Percentiles rank a stretch among this genome's conserved stretches.
phyloP scores from a whole-genome alignment of 1,140 invertebrate species.

The Drosophila malerkotliana region DNA sequence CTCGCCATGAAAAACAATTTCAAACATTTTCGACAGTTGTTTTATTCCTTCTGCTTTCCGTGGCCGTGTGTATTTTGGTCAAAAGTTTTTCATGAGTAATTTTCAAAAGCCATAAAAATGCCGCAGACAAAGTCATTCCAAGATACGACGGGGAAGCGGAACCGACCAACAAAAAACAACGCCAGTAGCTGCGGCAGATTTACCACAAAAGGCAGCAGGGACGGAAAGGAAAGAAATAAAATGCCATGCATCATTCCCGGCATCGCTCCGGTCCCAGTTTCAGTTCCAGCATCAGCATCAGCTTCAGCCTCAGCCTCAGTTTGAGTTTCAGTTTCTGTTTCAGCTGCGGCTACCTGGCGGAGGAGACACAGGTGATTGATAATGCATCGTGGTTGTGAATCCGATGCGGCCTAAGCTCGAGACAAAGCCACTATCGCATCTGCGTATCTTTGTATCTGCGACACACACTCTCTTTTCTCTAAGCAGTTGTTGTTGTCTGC shows the following conservation, averaged over 20 bases:
- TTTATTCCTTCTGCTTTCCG: constrained; percentile 24
- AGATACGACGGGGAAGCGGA: constrained; percentile 33
- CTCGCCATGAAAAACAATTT: constrained; percentile 55
- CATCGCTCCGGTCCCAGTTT: constrained; percentile 13
- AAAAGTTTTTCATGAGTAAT: constrained; percentile 72
- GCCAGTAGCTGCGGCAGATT: constrained; percentile 19
- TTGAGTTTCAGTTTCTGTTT: constrained; percentile 14
- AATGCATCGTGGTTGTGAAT: constrained; percentile 43
- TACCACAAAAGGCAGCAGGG: constrained; percentile 14
- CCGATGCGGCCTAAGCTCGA: constrained; percentile 28
- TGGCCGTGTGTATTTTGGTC: constrained; percentile 41
- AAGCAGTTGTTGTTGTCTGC: neutral
- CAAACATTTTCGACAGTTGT: constrained; percentile 53
- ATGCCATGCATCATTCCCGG: constrained; percentile 50
- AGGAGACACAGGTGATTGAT: constrained; percentile 71
- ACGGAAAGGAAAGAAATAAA: constrained; percentile 35
- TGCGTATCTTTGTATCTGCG: constrained; percentile 47
- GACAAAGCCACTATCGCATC: constrained; percentile 62
- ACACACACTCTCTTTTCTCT: constrained; percentile 47
- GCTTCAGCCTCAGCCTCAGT: constrained; percentile 2
- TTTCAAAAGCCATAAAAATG: constrained; percentile 71
- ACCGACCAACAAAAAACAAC: constrained; percentile 28
- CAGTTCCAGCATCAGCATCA: constrained; percentile 27
- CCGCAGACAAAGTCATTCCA: constrained; percentile 54
- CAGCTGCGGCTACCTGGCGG: constrained; percentile 57